Conservation (phyloP, 2,797 vertebrate species). For the Synanceia verrucosa region DNA sequence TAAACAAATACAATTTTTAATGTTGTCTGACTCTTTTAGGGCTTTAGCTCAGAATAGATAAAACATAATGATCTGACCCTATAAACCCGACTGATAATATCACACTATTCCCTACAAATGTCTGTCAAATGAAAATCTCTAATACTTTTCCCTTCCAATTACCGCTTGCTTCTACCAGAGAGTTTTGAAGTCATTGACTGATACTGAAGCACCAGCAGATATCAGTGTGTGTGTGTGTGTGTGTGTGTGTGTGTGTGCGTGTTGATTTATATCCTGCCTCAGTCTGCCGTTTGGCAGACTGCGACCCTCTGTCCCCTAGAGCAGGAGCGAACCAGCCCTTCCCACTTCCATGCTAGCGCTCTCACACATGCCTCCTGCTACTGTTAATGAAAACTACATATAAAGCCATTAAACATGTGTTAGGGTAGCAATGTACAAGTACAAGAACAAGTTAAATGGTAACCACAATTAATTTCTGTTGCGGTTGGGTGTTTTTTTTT, state of each 20-base stretch:
- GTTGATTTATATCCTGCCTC: slow-evolving; percentile 77
- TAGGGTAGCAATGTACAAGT: too few species aligned
- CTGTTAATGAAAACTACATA: slow-evolving; percentile 53
- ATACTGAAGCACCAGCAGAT: slow-evolving; percentile 36
- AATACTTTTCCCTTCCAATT: slow-evolving; percentile 18
- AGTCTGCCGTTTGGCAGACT: slow-evolving; percentile 76
- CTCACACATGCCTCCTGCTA: slow-evolving; percentile 34
- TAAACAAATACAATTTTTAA: slow-evolving; percentile 4
- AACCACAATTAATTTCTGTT: not conserved
- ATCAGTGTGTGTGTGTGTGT: slow-evolving; percentile 12
- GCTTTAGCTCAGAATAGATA: not conserved
- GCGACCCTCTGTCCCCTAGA: slow-evolving; percentile 58
- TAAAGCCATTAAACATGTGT: not conserved
- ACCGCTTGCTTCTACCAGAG: slow-evolving; percentile 28
- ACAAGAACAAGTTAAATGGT: not conserved
- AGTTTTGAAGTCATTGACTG: slow-evolving; percentile 66
- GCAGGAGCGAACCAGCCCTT: slow-evolving; percentile 54
- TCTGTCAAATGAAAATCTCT: slow-evolving; percentile 6
- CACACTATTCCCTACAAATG: not conserved
- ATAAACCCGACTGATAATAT: slow-evolving; percentile 2
- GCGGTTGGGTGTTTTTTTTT: not conserved
- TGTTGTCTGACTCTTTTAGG: not conserved
- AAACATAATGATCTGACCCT: not conserved
- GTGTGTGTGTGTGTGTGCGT: slow-evolving; percentile 20
- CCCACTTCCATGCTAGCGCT: slow-evolving; percentile 61